Conservation (phyloP, 2,888 invertebrate genomes). For the Cenopis cana region DNA sequence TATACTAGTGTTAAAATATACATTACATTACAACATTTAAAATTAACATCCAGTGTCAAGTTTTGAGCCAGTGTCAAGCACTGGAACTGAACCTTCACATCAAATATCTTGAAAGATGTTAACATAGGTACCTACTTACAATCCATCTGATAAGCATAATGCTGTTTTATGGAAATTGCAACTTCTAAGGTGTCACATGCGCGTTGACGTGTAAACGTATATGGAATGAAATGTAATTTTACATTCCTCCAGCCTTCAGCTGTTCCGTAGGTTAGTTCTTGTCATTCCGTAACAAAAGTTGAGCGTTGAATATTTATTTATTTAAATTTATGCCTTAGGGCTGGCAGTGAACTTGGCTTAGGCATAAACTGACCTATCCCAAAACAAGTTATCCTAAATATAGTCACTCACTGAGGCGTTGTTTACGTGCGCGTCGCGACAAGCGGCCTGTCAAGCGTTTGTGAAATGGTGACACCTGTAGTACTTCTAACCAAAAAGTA, state of each 20-base stretch:
- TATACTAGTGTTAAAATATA: no score
- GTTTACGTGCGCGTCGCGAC: background rate
- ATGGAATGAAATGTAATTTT: background rate
- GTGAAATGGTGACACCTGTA: background rate
- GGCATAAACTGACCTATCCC: slow-evolving; percentile 24
- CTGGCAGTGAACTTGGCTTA: slow-evolving; percentile 29
- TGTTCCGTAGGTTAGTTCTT: background rate
- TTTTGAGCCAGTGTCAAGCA: no score
- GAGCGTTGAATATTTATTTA: slow-evolving; percentile 29
- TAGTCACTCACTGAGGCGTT: background rate
- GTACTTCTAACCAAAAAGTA: no score
- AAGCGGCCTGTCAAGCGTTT: background rate
- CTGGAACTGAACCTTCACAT: no score
- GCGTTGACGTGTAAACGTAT: background rate
- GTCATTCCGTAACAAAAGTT: slow-evolving; percentile 17
- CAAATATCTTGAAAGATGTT: no score
- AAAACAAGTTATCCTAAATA: slow-evolving; percentile 9
- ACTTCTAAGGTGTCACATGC: background rate
- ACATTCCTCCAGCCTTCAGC: background rate
- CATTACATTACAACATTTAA: no score
- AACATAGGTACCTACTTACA: background rate
- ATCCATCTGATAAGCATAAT: background rate
- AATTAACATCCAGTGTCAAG: no score
- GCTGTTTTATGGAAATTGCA: background rate
- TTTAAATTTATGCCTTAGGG: slow-evolving; percentile 34